Evolutionary conservation across 1,140 invertebrate genomes (phyloP), one percentile per base, ranked within the genome.

Genomic region (Drosophila kohkoa): DNA sequence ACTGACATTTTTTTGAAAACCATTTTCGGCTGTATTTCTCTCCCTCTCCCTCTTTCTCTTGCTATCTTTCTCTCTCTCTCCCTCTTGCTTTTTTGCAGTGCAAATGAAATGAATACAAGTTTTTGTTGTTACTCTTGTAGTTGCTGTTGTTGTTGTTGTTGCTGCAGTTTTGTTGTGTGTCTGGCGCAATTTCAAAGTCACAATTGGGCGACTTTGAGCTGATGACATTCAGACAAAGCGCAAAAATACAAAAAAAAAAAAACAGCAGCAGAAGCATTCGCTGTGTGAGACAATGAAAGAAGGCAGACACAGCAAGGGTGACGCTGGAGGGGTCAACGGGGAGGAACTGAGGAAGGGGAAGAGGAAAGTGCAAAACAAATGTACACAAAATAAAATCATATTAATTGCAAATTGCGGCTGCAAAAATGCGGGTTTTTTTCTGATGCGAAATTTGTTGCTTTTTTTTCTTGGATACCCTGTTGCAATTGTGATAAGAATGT

Each of bases 171-270:
- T 71, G 59, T 52, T 28, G 54, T 73, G 45, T 75, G 72, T 63
- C 65, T 75, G 65, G 65, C 66, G 70, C 72, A 75, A 75, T 75
- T 75, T 70, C 58, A 75, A 75, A 75, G 72, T 75, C 72, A 64
- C 72, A 75, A 71, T 76, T 76, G 67, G 58, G 59, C 65, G 49
- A 68, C 65, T 69, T 74, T 69, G 71, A 55, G 68, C 60, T 54
- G 65, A 46, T 76, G 74, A 76, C 74, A 76, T 76, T 72, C 74
- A 76, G 16, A 41, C 54, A 73, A 67, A 60, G 41, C 64, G 51
- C 25, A 54, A 8, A 54, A 51, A 11, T 10, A 20, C 2, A 65
- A 15, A 54, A 65, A 4, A 20, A 1, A 65, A 15, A 54, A 65
- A 4, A 65, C 68, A 73, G 75, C 28, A 54, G 30, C 5, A 55